phyloP scores from a whole-genome alignment of 2,797 vertebrate genomes.

The Gymnodraco acuticeps region DNA sequence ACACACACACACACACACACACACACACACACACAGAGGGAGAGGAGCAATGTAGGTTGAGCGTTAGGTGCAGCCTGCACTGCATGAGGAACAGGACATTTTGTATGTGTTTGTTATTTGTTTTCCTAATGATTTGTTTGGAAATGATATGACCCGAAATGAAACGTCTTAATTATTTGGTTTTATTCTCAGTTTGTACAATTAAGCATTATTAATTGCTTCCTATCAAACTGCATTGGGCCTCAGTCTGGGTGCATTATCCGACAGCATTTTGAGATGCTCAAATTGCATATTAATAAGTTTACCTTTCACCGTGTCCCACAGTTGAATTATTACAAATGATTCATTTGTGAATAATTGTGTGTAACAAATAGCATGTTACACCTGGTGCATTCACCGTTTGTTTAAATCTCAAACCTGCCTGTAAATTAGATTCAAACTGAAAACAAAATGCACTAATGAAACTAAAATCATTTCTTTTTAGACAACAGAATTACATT shows the following conservation, averaged over 20 bases:
- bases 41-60: slow-evolving; percentile 42
- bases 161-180: slow-evolving; percentile 27
- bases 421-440: slow-evolving; percentile 23
- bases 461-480: slow-evolving; percentile 29
- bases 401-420: slow-evolving; percentile 45
- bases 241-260: slow-evolving; percentile 68
- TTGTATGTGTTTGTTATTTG: slow-evolving; percentile 24
- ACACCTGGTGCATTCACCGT: slow-evolving; percentile 28
- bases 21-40: background rate
- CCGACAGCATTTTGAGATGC: slow-evolving; percentile 42
- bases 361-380: slow-evolving; percentile 25
- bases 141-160: slow-evolving; percentile 17
- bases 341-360: slow-evolving; percentile 11
- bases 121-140: slow-evolving; percentile 3
- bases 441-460: slow-evolving; percentile 16
- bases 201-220: slow-evolving; percentile 28
- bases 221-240: slow-evolving; percentile 60
- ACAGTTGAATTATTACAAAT: slow-evolving; percentile 8
- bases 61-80: slow-evolving; percentile 60
- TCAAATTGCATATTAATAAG: slow-evolving; percentile 3
- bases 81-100: slow-evolving; percentile 42
- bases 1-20: background rate
- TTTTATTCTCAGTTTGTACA: slow-evolving; percentile 12
- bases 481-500: background rate
- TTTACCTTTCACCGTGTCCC: slow-evolving; percentile 14